A percentile compares a stretch with the other conserved stretches of the same genome.
phyloP scores from a whole-genome alignment of 2,113 vertebrate genomes.

The Edolisoma coerulescens region DNA sequence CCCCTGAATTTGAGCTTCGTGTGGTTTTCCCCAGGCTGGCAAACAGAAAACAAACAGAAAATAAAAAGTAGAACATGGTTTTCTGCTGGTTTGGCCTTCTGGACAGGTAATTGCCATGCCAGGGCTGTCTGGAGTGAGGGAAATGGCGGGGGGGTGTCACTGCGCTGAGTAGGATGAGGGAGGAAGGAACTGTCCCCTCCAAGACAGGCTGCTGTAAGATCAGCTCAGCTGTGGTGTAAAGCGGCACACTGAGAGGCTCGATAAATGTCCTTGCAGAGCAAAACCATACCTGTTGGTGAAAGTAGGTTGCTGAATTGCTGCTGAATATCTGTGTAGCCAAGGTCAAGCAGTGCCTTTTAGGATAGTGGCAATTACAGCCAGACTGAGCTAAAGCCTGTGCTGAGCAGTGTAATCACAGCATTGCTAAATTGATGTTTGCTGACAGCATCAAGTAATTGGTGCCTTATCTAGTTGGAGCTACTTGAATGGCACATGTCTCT shows the following conservation, averaged over 20 bases:
- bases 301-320: not conserved
- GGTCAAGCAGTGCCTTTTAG: not conserved
- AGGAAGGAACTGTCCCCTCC: not conserved
- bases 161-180: not conserved
- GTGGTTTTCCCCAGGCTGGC: not conserved
- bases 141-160: accelerated
- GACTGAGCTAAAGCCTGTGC: not conserved
- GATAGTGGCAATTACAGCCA: not conserved
- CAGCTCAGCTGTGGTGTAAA: not conserved
- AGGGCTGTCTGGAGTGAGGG: not conserved
- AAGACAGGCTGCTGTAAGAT: not conserved
- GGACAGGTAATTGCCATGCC: not conserved
- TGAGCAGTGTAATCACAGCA: not conserved
- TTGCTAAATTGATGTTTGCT: conserved; percentile 12
- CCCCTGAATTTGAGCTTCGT: not conserved
- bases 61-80: not conserved
- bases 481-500: not conserved
- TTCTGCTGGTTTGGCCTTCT: not conserved
- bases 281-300: not conserved
- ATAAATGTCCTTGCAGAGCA: not conserved
- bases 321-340: not conserved
- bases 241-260: not conserved
- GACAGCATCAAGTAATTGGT: not conserved
- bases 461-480: not conserved
- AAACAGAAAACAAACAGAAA: not conserved